phyloP scores from a whole-genome alignment of 2,113 vertebrate species.

The Saimiri boliviensis region DNA sequence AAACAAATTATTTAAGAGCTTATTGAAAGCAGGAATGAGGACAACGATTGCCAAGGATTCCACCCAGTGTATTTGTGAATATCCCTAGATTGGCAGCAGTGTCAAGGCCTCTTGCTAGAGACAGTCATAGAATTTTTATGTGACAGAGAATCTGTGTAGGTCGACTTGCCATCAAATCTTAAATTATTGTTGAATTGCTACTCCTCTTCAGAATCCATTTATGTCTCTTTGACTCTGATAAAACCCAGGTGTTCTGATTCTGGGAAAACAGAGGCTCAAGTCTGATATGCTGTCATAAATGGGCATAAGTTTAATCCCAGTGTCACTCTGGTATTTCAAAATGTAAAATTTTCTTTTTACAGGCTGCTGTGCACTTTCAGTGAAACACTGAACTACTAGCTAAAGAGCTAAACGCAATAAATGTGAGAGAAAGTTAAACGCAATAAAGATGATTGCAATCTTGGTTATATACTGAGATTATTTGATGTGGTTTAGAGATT shows the following conservation, averaged over 20 bases:
- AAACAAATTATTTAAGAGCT: conserved; percentile 77
- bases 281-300: not conserved
- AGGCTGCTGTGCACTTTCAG: not conserved
- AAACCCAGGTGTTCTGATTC: not conserved
- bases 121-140: not conserved
- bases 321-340: not conserved
- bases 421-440: not conserved
- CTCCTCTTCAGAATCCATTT: not conserved
- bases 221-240: not conserved
- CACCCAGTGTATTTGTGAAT: not conserved
- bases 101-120: not conserved
- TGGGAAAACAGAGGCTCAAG: not conserved
- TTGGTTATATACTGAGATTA: not conserved
- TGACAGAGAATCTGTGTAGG: not conserved
- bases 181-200: not conserved
- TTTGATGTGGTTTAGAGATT: conserved; percentile 1
- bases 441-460: not conserved
- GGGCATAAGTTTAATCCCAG: not conserved
- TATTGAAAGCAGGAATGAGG: conserved; percentile 72
- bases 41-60: not conserved
- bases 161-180: not conserved
- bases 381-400: not conserved
- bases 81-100: not conserved
- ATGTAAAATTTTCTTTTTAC: not conserved
- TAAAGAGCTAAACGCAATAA: not conserved